Base-by-base conservation (phyloP, 1,140 invertebrate genomes). In the Drosophila mayri region DNA sequence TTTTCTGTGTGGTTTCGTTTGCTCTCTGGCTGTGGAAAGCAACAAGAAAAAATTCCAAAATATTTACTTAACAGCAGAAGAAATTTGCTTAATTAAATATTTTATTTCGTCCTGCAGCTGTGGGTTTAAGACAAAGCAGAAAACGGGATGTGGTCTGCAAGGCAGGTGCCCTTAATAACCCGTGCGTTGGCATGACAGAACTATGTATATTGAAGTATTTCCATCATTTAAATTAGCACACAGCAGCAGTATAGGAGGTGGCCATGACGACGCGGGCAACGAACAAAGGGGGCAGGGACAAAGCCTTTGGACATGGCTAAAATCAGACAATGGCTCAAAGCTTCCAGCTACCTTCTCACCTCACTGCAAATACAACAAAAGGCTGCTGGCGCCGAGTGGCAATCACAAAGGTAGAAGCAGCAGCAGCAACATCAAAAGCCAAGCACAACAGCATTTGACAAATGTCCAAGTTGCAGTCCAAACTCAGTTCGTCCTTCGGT, bases 31-130 rank as follows among this genome's bases (percentile, higher is more conserved):
- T 52, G 30, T 37, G 35, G 11, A 72, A 16, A 28, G 28, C 41
- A 49, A 79, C 79, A 11, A 76, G 3, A 50, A 18, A 71, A 80
- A 81, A 77, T 62, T 44, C 14, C 28, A n/a, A 40, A 61, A 60
- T 78, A 86, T 87, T 88, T 68, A 76, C 73, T 73, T 61, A 70
- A 16, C 67, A 59, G 68, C 68, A 84, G 60, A 77, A 78, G 79
- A 84, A 84, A 84, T 86, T 84, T 88, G 80, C 85, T 88, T 88
- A 90, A 90, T 90, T 88, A 88, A 88, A 88, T 88, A 88, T 84
- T 81, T 78, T 71, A 73, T 80, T 67, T 67, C 30, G 58, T 55
- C 59, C 63, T 18, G 66, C 46, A 44, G 66, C 25, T 52, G 61
- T 38, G 20, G 54, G 40, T 57, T 59, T 40, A 37, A 65, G 62